Evolutionary conservation across 2,888 invertebrate genomes (phyloP), one percentile per base, ranked within the genome.

Genomic region (Lysandra coridon): DNA sequence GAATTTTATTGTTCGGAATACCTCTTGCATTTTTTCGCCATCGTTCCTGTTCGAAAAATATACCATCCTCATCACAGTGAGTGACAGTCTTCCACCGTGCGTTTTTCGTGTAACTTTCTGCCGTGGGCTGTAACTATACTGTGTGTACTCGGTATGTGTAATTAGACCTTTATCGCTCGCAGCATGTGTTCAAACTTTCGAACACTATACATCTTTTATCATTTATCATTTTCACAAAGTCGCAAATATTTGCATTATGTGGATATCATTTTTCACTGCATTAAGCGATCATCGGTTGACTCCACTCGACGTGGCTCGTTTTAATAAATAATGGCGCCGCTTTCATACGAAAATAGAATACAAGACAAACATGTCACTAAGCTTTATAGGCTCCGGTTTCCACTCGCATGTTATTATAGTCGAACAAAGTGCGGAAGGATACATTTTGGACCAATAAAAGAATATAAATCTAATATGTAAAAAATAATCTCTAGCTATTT

Each of bases 301-400:
- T 62, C 23, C 2, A 62, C 64, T 64, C 23, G 30, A 10, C 40
- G 57, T 60, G 30, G n/a, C 10, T 49, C 1, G 37, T 62, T n/a
- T 30, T n/a, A 74, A 74, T 44, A 44, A 74, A 44, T 40, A 44
- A n/a, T 37, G 17, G 17, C 14, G 57, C 17, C 30, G 64, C 62
- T 23, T 17, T 69, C 17, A 73, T 30, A 73, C 49, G 69, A 78
- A 64, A 49, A 37, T 49, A 49, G 49, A 53, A 69, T 78, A 53
- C 37, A 62, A 62, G 17, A 37, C 40, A 78, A 78, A 60, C 64
- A 64, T 64, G 30, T 64, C 64, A 64, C 7, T 30, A 64, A 64
- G 23, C 62, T 12, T 64, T 12, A 64, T 30, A 12, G 4, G 57
- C 1, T 3, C 23, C 23, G 23, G 23, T 23, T 23, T n/a, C 62